A percentile compares a stretch with the other conserved stretches of the same genome.
phyloP scores from a whole-genome alignment of 2,888 invertebrate genomes.

The Mylabris sibirica region DNA sequence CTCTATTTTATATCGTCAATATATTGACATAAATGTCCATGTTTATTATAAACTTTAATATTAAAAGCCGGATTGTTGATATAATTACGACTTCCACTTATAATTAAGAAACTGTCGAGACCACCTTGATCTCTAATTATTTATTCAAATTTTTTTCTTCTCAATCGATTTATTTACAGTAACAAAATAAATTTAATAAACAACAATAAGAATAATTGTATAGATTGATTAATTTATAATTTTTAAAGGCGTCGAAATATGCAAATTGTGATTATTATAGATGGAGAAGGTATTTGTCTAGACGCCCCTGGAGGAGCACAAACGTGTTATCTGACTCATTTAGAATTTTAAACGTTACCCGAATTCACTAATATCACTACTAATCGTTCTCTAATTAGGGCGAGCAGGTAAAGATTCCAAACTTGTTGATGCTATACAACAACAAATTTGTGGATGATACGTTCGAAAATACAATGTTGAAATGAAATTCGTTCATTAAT shows the following conservation, averaged over 20 bases:
- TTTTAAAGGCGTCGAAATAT: conserved; percentile 26
- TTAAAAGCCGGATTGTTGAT: conserved; percentile 14
- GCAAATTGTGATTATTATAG: conserved; percentile 30
- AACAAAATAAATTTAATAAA: neutral
- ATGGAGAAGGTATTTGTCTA: conserved; percentile 34
- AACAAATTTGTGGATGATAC: conserved; percentile 51
- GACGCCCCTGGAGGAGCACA: conserved; percentile 35
- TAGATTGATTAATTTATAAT: neutral
- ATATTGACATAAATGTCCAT: conserved; percentile 16
- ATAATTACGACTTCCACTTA: conserved; percentile 19
- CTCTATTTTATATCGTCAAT: conserved; percentile 8
- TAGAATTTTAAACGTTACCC: conserved; percentile 49
- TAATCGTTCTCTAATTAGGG: conserved; percentile 58
- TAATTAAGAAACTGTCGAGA: conserved; percentile 15
- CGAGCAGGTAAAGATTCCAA: conserved; percentile 55
- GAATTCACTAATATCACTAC: conserved; percentile 56
- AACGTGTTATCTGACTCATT: conserved; percentile 51
- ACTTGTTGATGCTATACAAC: conserved; percentile 49
- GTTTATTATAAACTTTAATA: conserved; percentile 15
- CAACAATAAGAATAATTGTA: neutral
- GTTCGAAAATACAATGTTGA: neutral
- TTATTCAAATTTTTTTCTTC: neutral
- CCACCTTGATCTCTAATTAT: conserved; percentile 18
- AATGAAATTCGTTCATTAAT: neutral
- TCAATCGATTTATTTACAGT: neutral